These are phyloP conservation scores for Hypomecis punctinalis DNA, from an alignment of 2,888 invertebrate species.

Conservation along the genomic window DNA sequence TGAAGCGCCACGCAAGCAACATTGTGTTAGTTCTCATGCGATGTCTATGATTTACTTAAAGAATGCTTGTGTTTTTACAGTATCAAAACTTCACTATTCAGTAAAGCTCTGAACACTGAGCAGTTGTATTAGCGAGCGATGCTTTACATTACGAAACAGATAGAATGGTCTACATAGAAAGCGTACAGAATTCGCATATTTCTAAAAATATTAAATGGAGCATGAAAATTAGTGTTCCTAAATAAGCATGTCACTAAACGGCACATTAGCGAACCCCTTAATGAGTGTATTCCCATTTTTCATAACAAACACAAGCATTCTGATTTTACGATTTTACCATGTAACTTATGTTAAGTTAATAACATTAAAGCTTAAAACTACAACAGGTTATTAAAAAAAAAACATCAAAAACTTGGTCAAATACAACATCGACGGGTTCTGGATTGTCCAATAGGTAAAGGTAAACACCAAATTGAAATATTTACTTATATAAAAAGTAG, in stretches of 20 bases:
- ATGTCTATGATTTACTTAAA: constrained; percentile 55
- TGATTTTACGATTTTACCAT: constrained; percentile 46
- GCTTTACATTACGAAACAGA: constrained; percentile 29
- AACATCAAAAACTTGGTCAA: constrained; percentile 28
- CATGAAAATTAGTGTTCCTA: constrained; percentile 49
- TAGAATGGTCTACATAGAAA: constrained; percentile 36
- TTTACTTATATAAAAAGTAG: constrained; percentile 16
- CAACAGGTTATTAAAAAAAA: constrained; percentile 37
- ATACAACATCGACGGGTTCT: constrained; percentile 34
- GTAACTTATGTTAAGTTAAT: constrained; percentile 60
- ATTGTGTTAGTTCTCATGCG: constrained; percentile 79
- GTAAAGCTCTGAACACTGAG: constrained; percentile 20
- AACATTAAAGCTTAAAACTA: constrained; percentile 61
- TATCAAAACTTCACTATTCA: constrained; percentile 9
- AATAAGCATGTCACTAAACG: constrained; percentile 41
- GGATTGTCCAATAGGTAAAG: constrained; percentile 15
- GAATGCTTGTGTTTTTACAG: constrained; percentile 57
- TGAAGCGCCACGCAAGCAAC: constrained; percentile 81
- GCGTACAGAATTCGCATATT: constrained; percentile 41
- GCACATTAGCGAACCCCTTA: constrained; percentile 32
- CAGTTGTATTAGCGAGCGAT: constrained; percentile 25
- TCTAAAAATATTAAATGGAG: constrained; percentile 47
- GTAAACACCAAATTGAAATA: constrained; percentile 24
- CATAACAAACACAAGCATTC: constrained; percentile 60
- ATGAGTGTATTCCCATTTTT: constrained; percentile 31